phyloP scores from a whole-genome alignment of 2,113 vertebrate species.

The Microtus richardsoni region DNA sequence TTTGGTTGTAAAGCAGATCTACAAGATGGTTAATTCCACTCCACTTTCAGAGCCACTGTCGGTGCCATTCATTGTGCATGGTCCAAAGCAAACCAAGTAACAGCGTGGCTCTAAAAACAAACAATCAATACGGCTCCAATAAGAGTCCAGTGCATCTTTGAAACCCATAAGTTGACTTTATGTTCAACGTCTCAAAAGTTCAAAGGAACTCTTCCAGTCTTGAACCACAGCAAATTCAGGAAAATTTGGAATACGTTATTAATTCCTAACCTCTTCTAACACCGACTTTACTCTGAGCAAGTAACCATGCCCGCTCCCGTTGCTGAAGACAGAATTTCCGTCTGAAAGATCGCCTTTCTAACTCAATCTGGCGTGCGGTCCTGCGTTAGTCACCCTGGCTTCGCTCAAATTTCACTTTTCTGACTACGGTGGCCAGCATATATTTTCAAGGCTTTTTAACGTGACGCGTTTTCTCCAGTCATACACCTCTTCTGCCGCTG shows the following conservation, averaged over 20 bases:
- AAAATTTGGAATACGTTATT: constrained; percentile 51
- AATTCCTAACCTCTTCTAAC: constrained; percentile 60
- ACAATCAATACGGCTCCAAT: too few relatives aligned
- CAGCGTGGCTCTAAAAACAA: constrained; percentile 22
- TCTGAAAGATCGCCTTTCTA: constrained; percentile 54
- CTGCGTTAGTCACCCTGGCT: constrained; percentile 42
- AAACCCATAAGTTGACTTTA: constrained; percentile 48
- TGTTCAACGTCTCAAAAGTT: constrained; percentile 52
- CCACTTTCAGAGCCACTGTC: neutral
- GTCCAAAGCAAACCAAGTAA: constrained; percentile 43
- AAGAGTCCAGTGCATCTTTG: neutral
- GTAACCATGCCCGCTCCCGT: constrained; percentile 46
- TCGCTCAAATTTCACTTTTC: constrained; percentile 28
- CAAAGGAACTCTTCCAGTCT: constrained; percentile 52
- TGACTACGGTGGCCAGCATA: neutral
- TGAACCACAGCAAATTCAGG: constrained; percentile 52
- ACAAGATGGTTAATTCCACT: constrained; percentile 1
- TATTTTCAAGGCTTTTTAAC: constrained; percentile 32
- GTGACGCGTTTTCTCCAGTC: neutral
- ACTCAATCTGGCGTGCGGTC: constrained; percentile 48
- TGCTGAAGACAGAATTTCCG: constrained; percentile 58
- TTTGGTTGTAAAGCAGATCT: constrained; percentile 27
- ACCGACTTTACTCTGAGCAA: constrained; percentile 65
- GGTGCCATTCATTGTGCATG: neutral
- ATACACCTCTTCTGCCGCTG: neutral